phyloP scores from a whole-genome alignment of 92 coral and sea anemone species.

The Umimayanthus chanpuru region DNA sequence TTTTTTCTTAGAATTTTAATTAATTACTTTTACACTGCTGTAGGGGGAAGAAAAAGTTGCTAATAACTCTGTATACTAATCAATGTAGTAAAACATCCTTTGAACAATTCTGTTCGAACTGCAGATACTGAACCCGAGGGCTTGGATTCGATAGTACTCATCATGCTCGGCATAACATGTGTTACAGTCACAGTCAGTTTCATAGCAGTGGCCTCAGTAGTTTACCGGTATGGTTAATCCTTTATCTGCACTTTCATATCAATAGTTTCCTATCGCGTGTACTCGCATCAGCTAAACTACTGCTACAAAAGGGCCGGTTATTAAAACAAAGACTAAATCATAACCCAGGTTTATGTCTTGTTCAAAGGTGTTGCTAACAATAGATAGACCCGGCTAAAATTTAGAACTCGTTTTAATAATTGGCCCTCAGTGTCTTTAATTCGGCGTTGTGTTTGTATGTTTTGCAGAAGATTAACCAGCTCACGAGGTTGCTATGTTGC shows the following conservation, averaged over 20 bases:
- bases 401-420: too few relatives aligned
- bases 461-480: neutral
- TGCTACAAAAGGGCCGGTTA: too few relatives aligned
- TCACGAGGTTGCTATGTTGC: neutral
- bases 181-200: slow-evolving; percentile 4
- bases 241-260: neutral
- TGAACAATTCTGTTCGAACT: neutral
- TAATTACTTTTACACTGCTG: too few relatives aligned
- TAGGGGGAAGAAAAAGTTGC: too few relatives aligned
- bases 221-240: slow-evolving; percentile 10
- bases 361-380: too few relatives aligned
- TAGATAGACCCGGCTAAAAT: too few relatives aligned
- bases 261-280: neutral
- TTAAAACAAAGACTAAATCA: too few relatives aligned
- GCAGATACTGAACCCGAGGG: neutral
- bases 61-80: too few relatives aligned
- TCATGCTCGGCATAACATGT: slow-evolving; percentile 25
- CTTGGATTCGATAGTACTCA: neutral
- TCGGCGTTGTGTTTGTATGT: neutral
- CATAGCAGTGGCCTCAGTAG: neutral
- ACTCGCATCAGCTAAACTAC: neutral
- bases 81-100: neutral
- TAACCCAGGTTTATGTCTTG: too few relatives aligned
- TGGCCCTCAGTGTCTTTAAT: neutral
- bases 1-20: too few relatives aligned